Evolutionary conservation across 92 coral and sea anemone species (phyloP).

Genomic region (Heteractis magnifica): DNA sequence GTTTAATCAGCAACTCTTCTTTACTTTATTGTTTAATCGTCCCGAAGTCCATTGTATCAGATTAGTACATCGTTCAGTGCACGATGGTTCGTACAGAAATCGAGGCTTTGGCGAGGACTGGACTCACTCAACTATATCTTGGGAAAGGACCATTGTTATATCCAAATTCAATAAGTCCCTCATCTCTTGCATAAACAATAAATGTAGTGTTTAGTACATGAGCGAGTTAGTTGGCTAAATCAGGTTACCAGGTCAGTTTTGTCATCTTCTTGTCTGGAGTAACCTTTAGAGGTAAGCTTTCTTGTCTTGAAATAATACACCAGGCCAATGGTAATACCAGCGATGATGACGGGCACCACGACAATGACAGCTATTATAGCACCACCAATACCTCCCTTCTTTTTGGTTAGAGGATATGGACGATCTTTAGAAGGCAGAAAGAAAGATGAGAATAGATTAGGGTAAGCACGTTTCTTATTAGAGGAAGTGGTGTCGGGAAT

Average conservation of each 20-base stretch:
- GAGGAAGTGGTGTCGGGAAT: neutral
- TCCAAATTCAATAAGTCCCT: too few species aligned
- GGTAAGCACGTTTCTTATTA: neutral
- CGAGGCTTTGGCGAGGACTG: too few species aligned
- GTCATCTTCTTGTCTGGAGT: slow-evolving; percentile 39
- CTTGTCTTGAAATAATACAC: slow-evolving; percentile 54
- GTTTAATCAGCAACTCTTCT: too few species aligned
- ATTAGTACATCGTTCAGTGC: too few species aligned
- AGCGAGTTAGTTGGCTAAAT: neutral
- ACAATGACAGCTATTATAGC: slow-evolving; percentile 39
- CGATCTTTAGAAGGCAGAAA: neutral
- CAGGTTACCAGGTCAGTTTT: slow-evolving; percentile 26
- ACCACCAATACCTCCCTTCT: slow-evolving; percentile 19
- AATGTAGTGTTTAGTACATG: too few species aligned
- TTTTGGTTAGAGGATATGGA: neutral
- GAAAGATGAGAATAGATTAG: neutral
- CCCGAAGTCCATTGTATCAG: too few species aligned
- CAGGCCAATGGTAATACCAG: slow-evolving; percentile 26
- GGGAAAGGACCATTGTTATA: too few species aligned
- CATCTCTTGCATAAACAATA: too few species aligned
- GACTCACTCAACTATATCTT: too few species aligned
- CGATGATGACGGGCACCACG: slow-evolving; percentile 41
- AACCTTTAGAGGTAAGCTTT: slow-evolving; percentile 25
- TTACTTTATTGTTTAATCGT: too few species aligned
- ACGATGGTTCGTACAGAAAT: too few species aligned